Conservation (phyloP, 2,113 vertebrate genomes). For the Rhineura floridana region DNA sequence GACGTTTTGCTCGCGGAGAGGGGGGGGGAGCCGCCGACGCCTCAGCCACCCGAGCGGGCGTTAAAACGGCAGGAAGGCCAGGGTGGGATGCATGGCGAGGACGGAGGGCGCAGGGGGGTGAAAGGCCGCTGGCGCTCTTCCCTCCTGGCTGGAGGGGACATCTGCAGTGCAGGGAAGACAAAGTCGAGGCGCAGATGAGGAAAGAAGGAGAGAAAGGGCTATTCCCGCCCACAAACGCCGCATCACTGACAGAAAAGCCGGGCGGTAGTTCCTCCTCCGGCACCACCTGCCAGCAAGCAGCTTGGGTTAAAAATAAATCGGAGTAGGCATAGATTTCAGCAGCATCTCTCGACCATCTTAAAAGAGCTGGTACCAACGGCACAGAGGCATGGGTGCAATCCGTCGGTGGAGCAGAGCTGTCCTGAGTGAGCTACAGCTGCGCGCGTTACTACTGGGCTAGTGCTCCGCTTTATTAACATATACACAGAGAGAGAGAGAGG, state of each 20-base stretch:
- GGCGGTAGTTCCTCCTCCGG: slow-evolving; percentile 30
- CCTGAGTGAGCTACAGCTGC: neutral
- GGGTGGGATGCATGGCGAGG: neutral
- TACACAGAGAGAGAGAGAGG: no score
- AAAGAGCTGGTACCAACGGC: neutral
- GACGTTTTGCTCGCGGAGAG: neutral
- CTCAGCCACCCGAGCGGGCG: neutral
- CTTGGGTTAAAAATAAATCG: neutral
- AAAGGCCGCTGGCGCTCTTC: neutral
- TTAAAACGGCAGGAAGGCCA: neutral
- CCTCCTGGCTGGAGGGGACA: slow-evolving; percentile 6
- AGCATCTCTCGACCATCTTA: neutral
- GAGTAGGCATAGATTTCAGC: neutral
- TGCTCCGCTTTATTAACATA: neutral
- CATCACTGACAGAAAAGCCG: slow-evolving; percentile 61
- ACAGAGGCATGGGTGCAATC: neutral
- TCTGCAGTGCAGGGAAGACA: slow-evolving; percentile 75
- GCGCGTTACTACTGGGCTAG: neutral
- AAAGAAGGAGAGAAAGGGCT: slow-evolving; percentile 11
- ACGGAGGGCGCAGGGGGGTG: neutral
- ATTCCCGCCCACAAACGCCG: slow-evolving; percentile 71
- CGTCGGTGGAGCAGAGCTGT: neutral
- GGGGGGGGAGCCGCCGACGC: neutral
- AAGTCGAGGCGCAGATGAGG: slow-evolving; percentile 28
- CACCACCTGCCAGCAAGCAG: slow-evolving; percentile 53